Percentiles rank a stretch among this genome's conserved stretches.
Evolutionary conservation across 2,888 invertebrate species (phyloP).

Genomic region (Harpalus rubripes): DNA sequence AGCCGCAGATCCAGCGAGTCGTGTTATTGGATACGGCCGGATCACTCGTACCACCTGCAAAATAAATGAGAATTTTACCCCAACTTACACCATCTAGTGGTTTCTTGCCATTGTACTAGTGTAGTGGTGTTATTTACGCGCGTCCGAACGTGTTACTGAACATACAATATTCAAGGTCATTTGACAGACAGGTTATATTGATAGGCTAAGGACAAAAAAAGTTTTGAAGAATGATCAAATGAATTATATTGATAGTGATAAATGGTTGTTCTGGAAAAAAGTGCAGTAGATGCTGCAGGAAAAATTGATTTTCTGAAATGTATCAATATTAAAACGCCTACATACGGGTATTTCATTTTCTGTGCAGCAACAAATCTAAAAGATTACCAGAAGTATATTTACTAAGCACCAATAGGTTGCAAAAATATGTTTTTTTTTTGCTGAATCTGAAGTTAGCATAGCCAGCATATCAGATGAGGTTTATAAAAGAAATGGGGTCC

Average conservation of each 20-base stretch:
- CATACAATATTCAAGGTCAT: conserved; percentile 21
- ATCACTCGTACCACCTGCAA: conserved; percentile 64
- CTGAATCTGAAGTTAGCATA: too few species aligned
- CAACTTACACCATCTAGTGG: conserved; percentile 44
- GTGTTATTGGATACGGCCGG: conserved; percentile 64
- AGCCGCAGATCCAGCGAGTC: conserved; percentile 48
- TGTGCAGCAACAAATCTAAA: too few species aligned
- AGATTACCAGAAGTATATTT: too few species aligned
- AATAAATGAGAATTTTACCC: conserved; percentile 63
- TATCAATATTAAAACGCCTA: too few species aligned
- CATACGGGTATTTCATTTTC: too few species aligned
- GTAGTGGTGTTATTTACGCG: conserved; percentile 39
- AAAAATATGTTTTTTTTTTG: too few species aligned
- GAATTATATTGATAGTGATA: conserved; percentile 8
- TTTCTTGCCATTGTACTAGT: conserved; percentile 14
- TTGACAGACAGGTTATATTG: conserved; percentile 34
- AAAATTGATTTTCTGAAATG: not conserved
- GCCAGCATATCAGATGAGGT: too few species aligned
- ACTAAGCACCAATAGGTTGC: too few species aligned
- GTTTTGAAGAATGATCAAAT: conserved; percentile 1
- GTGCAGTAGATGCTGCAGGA: not conserved
- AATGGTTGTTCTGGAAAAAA: conserved; percentile 5
- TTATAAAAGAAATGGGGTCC: too few species aligned
- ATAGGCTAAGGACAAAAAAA: not conserved
- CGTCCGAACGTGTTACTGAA: conserved; percentile 28